Conservation (phyloP, 2,797 vertebrate species). For the Typhlichthys eigenmanni region DNA sequence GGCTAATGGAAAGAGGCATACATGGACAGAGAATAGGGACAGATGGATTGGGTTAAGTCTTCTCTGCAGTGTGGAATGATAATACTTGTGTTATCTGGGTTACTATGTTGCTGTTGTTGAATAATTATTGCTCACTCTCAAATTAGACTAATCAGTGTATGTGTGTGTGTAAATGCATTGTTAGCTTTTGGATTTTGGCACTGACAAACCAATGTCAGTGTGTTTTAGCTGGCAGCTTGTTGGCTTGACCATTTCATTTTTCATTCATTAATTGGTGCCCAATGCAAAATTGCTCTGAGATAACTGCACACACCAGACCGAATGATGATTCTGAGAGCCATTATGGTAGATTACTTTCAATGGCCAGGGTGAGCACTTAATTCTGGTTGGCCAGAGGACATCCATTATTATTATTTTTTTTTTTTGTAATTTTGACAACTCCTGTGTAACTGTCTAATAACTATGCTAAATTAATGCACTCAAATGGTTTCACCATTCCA, state of each 20-base stretch:
- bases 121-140: constrained; percentile 67
- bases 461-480: constrained; percentile 57
- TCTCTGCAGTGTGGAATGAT: constrained; percentile 5
- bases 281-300: constrained; percentile 24
- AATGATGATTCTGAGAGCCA: constrained; percentile 49
- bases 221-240: constrained; percentile 42
- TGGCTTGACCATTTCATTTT: constrained; percentile 47
- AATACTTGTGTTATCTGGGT: constrained; percentile 55
- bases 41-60: neutral
- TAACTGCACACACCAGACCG: constrained; percentile 46
- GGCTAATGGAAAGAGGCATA: neutral
- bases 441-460: constrained; percentile 57
- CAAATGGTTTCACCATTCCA: constrained; percentile 58
- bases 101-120: constrained; percentile 49
- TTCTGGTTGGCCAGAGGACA: constrained; percentile 52
- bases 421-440: constrained; percentile 47
- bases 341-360: constrained; percentile 57
- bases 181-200: constrained; percentile 37
- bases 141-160: constrained; percentile 59
- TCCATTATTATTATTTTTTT: constrained; percentile 37
- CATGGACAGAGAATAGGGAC: neutral
- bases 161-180: constrained; percentile 39
- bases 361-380: constrained; percentile 53
- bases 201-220: constrained; percentile 42
- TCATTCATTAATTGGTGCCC: constrained; percentile 25